phyloP scores from a whole-genome alignment of 1,140 invertebrate species.

The Apocrypta bakeri region DNA sequence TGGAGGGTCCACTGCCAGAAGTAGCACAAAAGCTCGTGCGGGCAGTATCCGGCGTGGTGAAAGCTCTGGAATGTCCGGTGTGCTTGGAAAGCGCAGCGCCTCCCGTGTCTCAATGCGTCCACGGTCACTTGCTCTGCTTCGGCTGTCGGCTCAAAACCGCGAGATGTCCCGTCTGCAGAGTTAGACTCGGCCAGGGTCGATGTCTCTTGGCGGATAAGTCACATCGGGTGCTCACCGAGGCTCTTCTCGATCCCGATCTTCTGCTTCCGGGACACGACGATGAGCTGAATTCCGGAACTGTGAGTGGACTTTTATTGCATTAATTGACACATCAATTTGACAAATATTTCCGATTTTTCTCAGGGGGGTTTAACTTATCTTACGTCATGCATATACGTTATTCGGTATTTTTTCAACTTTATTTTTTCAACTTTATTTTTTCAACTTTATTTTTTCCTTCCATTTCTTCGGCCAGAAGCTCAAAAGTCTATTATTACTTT shows the following conservation, averaged over 20 bases:
- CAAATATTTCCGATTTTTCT: no score
- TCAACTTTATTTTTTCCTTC: no score
- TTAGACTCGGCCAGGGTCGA: slow-evolving; percentile 71
- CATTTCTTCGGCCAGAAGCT: no score
- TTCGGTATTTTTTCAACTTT: no score
- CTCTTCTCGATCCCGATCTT: slow-evolving; percentile 57
- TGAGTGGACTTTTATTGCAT: not conserved
- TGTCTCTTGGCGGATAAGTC: slow-evolving; percentile 77
- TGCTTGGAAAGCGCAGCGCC: slow-evolving; percentile 78
- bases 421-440: no score
- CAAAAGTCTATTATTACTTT: no score
- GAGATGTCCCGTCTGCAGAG: slow-evolving; percentile 79
- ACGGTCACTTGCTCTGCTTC: slow-evolving; percentile 80
- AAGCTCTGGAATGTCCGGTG: slow-evolving; percentile 79
- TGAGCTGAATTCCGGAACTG: not conserved
- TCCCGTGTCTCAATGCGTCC: slow-evolving; percentile 80
- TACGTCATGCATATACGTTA: no score
- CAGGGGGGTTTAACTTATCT: no score
- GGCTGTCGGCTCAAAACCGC: slow-evolving; percentile 77
- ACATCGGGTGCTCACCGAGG: slow-evolving; percentile 67
- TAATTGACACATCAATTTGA: no score
- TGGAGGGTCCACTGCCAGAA: slow-evolving; percentile 67
- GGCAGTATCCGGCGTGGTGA: slow-evolving; percentile 71
- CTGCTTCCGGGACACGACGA: not conserved
- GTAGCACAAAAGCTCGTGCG: slow-evolving; percentile 67